These are phyloP conservation scores for Cheilosia vulpina DNA, from an alignment of 2,888 invertebrate species.

Conservation along the genomic window DNA sequence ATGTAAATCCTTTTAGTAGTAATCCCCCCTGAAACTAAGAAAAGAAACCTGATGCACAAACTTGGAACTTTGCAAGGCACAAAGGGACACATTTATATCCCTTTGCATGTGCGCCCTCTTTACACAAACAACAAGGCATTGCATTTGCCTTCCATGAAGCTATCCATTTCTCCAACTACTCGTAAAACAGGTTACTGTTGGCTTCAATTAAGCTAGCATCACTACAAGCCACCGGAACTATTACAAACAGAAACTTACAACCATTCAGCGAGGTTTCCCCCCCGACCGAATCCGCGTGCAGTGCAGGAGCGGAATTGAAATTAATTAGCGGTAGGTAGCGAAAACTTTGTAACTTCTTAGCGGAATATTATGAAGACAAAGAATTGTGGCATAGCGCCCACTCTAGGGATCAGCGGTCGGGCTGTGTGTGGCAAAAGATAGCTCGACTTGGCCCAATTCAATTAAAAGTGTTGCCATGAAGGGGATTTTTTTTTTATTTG, in stretches of 20 bases:
- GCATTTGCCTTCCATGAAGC: neutral
- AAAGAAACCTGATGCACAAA: too few species aligned
- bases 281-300: neutral
- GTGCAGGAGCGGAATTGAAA: conserved; percentile 19
- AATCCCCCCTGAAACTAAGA: too few species aligned
- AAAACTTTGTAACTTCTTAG: conserved; percentile 13
- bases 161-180: neutral
- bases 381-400: neutral
- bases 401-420: neutral
- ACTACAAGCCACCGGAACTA: neutral
- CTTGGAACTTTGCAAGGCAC: too few species aligned
- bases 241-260: conserved; percentile 1
- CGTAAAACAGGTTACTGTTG: neutral
- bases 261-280: neutral
- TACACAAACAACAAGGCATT: neutral
- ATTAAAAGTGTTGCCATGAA: conserved; percentile 10
- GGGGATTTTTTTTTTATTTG: neutral
- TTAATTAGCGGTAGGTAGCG: conserved; percentile 19
- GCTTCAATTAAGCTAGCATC: conserved; percentile 10
- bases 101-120: too few species aligned
- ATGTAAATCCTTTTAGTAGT: too few species aligned
- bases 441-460: conserved; percentile 15
- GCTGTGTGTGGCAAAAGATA: neutral
- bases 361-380: conserved; percentile 19
- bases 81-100: too few species aligned